Evolutionary conservation across 2,113 vertebrate genomes (phyloP).

Genomic region (Hippocampus zosterae): DNA sequence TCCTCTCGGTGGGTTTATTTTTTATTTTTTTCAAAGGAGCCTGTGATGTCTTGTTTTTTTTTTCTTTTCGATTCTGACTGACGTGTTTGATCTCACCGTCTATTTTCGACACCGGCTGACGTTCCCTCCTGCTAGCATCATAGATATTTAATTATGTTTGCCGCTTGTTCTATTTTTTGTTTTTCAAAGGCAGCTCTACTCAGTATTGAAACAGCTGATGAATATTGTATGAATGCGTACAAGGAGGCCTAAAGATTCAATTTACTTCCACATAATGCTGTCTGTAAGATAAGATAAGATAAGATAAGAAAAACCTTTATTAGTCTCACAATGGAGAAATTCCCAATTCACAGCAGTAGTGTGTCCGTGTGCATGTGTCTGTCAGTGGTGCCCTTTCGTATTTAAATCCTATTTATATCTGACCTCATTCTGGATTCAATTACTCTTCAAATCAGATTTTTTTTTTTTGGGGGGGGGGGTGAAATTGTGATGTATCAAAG

Average conservation of each 20-base stretch:
- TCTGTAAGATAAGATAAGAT: no score
- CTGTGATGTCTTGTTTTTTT: conserved; percentile 12
- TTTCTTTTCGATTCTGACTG: conserved; percentile 2
- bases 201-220: background rate
- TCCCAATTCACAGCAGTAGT: no score
- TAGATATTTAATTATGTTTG: conserved; percentile 1
- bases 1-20: conserved; percentile 91
- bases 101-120: conserved; percentile 5
- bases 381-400: background rate
- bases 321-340: no score
- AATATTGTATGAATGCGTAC: conserved; percentile 1
- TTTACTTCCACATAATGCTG: background rate
- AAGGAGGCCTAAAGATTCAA: background rate
- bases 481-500: no score
- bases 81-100: background rate
- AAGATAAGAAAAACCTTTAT: no score
- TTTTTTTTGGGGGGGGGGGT: no score
- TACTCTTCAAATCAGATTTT: no score
- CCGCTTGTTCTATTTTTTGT: background rate
- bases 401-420: background rate
- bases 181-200: background rate
- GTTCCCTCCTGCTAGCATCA: background rate
- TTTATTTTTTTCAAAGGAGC: conserved; percentile 5
- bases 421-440: background rate
- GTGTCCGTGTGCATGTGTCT: background rate